Base-by-base conservation (phyloP, 2,113 vertebrate genomes). In the Aegotheles bennettii region DNA sequence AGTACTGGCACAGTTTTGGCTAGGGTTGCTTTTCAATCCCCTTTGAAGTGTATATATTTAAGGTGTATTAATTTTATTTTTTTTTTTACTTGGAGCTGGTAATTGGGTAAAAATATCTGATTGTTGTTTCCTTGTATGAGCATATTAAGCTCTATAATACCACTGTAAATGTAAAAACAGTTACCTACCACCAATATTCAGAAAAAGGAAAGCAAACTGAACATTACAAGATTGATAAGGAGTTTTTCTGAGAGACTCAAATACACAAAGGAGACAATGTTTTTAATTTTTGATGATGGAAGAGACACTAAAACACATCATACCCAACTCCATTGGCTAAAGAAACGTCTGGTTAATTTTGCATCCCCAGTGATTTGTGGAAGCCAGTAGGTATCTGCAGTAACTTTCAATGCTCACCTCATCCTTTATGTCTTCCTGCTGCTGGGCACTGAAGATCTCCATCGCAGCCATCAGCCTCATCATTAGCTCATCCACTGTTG, bases 391-490 rank as follows among this genome's bases (percentile, higher is more conserved):
- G 87, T 48, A 38, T 59, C 89, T 91, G 87, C 50, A 89, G 71
- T 84, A 91, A 82, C 84, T 71, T 97, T 71, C 84, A 75, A 19
- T 3, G 8, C 98, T 97, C 97, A 99, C 99, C 99, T 99, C 99
- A 95, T 99, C 99, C 95, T 99, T 99, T 96, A 99, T 99, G 97
- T 99, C 99, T 96, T 99, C 99, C 95, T 99, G 99, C 91, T 99
- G 99, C 94, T 99, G 99, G 94, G 99, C 99, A 93, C 98, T 98
- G 97, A 99, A 99, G 98, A 99, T 99, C 97, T 99, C 99, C 99
- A 99, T 98, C 8, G 99, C 99, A 90, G 99, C 99, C 98, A 99
- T 99, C 97, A 99, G 98, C 97, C 99, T 99, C 99, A 99, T 99
- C 99, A 99, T 99, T 95, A 99, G 98, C 97, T 99, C 99, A 93